A percentile compares a stretch with the other conserved stretches of the same genome.
Conservation (phyloP, 2,888 invertebrate genomes). For the Diarsia brunnea region DNA sequence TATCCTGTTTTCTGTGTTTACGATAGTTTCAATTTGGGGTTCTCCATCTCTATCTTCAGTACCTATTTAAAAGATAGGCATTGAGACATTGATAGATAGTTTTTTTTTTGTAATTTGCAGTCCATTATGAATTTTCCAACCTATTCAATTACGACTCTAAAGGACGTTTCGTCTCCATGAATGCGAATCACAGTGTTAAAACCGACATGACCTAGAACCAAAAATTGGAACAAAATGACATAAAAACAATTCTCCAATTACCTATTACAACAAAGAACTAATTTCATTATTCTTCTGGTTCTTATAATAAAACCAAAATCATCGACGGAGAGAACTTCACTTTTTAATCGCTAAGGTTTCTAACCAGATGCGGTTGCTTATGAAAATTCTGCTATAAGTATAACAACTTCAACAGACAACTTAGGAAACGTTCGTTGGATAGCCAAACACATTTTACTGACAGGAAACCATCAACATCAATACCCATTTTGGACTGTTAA, state of each 20-base stretch:
- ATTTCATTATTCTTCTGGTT: not conserved
- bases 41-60: not conserved
- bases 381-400: not conserved
- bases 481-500: constrained; percentile 3
- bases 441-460: not conserved
- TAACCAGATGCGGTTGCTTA: not conserved
- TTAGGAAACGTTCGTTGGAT: too few species aligned
- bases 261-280: not conserved
- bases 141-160: not conserved
- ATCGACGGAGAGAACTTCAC: too few species aligned
- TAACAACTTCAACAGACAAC: not conserved
- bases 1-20: too few species aligned
- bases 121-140: not conserved
- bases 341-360: not conserved
- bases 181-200: not conserved
- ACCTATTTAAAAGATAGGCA: too few species aligned
- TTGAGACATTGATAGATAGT: too few species aligned
- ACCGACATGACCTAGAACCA: not conserved
- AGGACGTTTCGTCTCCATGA: not conserved
- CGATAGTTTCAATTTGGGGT: too few species aligned
- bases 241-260: not conserved
- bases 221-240: not conserved
- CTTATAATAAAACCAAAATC: too few species aligned
- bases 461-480: constrained; percentile 18
- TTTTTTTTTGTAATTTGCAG: not conserved